These are phyloP conservation scores for Holocentrus rufus DNA, from an alignment of 2,797 vertebrate genomes.

Conservation along the genomic window DNA sequence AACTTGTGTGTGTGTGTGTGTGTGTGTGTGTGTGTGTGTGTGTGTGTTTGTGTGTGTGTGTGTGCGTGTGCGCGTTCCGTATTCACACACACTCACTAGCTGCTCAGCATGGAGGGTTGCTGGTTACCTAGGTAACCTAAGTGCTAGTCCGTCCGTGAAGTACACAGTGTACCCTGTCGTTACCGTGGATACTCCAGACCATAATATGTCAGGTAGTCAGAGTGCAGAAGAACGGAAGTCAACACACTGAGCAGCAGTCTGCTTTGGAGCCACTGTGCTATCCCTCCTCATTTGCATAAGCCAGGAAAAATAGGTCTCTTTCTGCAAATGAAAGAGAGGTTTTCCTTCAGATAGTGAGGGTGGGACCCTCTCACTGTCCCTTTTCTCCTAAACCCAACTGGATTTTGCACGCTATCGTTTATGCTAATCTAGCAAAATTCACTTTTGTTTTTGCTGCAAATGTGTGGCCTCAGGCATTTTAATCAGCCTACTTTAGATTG, in stretches of 20 bases:
- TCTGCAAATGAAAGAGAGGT: no score
- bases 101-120: constrained; percentile 61
- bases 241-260: not conserved
- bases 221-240: constrained; percentile 7
- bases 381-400: no score
- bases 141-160: constrained; percentile 15
- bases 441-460: no score
- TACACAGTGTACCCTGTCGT: constrained; percentile 32
- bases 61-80: constrained; percentile 39
- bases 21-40: constrained; percentile 1
- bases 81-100: constrained; percentile 29
- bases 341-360: no score
- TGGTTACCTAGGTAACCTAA: constrained; percentile 70
- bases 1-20: constrained; percentile 43
- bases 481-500: not conserved
- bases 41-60: constrained; percentile 27
- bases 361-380: no score
- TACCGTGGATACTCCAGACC: constrained; percentile 21
- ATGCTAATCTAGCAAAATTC: no score
- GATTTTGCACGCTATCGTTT: no score
- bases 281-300: not conserved
- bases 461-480: no score
- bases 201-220: constrained; percentile 55
- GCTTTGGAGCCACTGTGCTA: not conserved
- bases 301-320: not conserved